Evolutionary conservation across 2,888 invertebrate genomes (phyloP).

Genomic region (Flabesymbios commensalis): DNA sequence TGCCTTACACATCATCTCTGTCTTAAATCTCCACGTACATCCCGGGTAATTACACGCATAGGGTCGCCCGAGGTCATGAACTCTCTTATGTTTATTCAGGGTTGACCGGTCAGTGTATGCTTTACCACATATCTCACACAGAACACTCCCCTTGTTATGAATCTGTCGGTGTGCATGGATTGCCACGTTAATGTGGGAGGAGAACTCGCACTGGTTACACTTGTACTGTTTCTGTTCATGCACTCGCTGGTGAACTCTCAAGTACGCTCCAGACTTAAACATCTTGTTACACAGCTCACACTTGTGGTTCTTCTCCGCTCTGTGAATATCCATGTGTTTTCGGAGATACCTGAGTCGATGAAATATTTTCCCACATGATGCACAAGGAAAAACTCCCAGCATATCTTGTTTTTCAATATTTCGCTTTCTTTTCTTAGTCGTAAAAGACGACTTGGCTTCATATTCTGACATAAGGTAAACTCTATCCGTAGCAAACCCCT

Average conservation of each 20-base stretch:
- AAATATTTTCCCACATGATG: conserved; percentile 49
- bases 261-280: conserved; percentile 49
- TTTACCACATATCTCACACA: conserved; percentile 54
- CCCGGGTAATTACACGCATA: conserved; percentile 50
- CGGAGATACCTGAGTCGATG: conserved; percentile 46
- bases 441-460: too few species aligned
- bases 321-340: conserved; percentile 44
- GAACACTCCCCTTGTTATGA: conserved; percentile 49
- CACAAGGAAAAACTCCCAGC: conserved; percentile 41
- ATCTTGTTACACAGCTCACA: conserved; percentile 54
- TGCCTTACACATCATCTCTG: conserved; percentile 50
- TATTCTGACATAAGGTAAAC: too few species aligned
- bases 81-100: conserved; percentile 51
- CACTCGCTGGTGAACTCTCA: conserved; percentile 44
- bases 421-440: too few species aligned
- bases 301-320: conserved; percentile 41
- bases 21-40: conserved; percentile 55
- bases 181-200: conserved; percentile 45
- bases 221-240: conserved; percentile 40
- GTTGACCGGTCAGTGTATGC: conserved; percentile 55
- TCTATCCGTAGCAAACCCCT: too few species aligned
- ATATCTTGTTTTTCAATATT: conserved; percentile 46
- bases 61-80: conserved; percentile 52
- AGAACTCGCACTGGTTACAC: conserved; percentile 55
- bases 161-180: conserved; percentile 55